Base-by-base conservation (phyloP, 2,113 vertebrate genomes). In the Tenrec ecaudatus region DNA sequence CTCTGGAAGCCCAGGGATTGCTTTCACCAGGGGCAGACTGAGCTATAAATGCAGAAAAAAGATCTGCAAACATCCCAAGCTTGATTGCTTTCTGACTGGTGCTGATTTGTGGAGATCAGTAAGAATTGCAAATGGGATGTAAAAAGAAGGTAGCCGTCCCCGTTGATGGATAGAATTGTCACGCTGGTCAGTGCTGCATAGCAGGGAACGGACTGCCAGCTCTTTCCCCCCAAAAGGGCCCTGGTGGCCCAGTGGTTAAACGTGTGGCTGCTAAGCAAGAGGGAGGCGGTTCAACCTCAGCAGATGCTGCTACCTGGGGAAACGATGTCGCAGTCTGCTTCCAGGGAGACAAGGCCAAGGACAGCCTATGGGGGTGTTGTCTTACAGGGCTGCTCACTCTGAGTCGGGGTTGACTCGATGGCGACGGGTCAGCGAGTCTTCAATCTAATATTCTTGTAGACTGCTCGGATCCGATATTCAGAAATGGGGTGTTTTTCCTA, bases 41-140 rank as follows among this genome's bases (percentile, higher is more conserved):
- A 83, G 31, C 16, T 79, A 31, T 77, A 76, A 27, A 38, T 69
- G 53, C 53, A 94, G 75, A 64, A 84, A 83, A 91, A 47, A 69
- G 47, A 40, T 60, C 85, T 88, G 40, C 27, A 58, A 88, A 86
- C 40, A 91, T 73, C 40, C n/a, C 53, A 53, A 86, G 62, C 47
- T 79, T 94, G 80, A 86, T 40, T 86, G 40, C 40, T 94, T 93
- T 81, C 64, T 81, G 88, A 47, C 62, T 57, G 80, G 85, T 57
- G 36, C 36, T 86, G 60, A 76, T 77, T 81, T 93, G 75, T 36
- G 36, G 69, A 95, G 78, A 88, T 82, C 85, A 40, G 47, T 19
- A 82, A 88, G 43, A 80, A 73, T 93, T 82, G 22, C 31, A 53
- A 38, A 43, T 43, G 16, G 57, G 71, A 85, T 82, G 19, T 31